Evolutionary conservation across 2,113 vertebrate genomes (phyloP).

Genomic region (Carassius auratus): DNA sequence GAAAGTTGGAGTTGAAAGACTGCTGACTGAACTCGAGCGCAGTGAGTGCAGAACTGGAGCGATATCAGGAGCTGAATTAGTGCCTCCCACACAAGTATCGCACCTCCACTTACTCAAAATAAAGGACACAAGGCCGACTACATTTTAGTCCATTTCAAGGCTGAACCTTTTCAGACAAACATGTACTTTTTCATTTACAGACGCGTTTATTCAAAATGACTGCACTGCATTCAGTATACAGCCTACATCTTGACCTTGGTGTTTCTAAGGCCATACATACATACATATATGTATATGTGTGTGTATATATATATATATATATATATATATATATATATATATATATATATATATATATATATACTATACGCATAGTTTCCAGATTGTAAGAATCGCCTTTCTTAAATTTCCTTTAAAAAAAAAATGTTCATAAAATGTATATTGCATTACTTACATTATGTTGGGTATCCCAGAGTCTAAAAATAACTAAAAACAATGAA

Average conservation of each 20-base stretch:
- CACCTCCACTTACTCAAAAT: slow-evolving; percentile 54
- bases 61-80: slow-evolving; percentile 43
- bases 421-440: neutral
- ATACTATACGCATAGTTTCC: neutral
- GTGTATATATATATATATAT: no score
- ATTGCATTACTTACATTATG: neutral
- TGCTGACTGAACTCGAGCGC: slow-evolving; percentile 11
- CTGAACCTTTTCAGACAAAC: neutral
- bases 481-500: neutral
- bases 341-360: no score
- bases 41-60: slow-evolving; percentile 14
- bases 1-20: slow-evolving; percentile 30
- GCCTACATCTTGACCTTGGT: neutral
- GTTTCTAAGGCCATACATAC: neutral
- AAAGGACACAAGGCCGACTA: neutral
- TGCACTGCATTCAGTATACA: neutral
- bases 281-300: no score
- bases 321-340: no score
- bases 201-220: neutral
- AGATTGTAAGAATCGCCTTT: neutral
- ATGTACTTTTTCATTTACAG: neutral
- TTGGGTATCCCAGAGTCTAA: neutral
- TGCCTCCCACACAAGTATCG: slow-evolving; percentile 54
- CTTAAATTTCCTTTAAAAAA: neutral
- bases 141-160: slow-evolving; percentile 29